These are phyloP conservation scores for Tetramorium bicarinatum DNA, from an alignment of 2,888 invertebrate species.

Conservation along the genomic window DNA sequence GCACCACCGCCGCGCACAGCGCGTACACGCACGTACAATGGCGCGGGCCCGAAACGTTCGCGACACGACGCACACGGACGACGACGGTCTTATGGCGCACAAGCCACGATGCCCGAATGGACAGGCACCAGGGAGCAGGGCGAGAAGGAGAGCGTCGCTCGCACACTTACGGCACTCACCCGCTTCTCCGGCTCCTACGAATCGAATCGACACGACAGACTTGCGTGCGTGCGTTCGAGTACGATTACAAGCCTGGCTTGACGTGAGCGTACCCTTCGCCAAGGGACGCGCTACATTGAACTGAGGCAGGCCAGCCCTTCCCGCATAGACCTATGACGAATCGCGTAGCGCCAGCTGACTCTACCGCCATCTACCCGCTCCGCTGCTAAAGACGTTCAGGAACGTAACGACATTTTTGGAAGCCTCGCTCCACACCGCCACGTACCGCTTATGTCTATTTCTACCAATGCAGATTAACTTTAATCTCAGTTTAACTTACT, in stretches of 20 bases:
- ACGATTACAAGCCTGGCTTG: neutral
- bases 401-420: slow-evolving; percentile 37
- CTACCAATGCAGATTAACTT: too few species aligned
- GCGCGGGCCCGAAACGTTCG: neutral
- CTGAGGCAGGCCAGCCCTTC: slow-evolving; percentile 78
- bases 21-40: slow-evolving; percentile 28
- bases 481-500: too few species aligned
- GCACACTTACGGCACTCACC: neutral
- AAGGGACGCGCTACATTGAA: slow-evolving; percentile 76
- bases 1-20: neutral
- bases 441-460: too few species aligned
- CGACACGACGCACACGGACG: slow-evolving; percentile 3
- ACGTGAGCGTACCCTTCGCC: slow-evolving; percentile 76
- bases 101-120: neutral
- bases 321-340: slow-evolving; percentile 78
- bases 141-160: neutral
- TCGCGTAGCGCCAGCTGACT: slow-evolving; percentile 54
- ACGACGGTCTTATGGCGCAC: neutral
- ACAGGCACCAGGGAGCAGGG: neutral
- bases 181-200: neutral
- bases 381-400: slow-evolving; percentile 75
- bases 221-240: neutral
- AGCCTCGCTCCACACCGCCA: neutral
- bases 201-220: neutral
- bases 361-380: slow-evolving; percentile 73